Conservation (phyloP, 2,113 vertebrate species). For the Rhea pennata region DNA sequence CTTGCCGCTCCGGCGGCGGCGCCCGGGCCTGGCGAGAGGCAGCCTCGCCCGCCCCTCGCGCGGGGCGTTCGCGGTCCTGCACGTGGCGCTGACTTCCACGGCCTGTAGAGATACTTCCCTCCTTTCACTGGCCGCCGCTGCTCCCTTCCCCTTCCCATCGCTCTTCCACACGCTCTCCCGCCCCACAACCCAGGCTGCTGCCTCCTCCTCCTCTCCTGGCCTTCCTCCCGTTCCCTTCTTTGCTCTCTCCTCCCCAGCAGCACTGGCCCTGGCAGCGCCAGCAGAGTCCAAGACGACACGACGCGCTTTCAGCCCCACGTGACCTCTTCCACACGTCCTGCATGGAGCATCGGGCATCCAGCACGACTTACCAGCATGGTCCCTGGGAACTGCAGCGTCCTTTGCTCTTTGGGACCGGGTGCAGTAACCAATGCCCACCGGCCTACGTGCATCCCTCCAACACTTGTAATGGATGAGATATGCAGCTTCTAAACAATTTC, state of each 20-base stretch:
- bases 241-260: not conserved
- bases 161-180: too few species aligned
- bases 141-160: too few species aligned
- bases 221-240: not conserved
- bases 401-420: not conserved
- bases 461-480: not conserved
- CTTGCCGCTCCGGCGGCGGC: not conserved
- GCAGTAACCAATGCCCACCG: not conserved
- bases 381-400: not conserved
- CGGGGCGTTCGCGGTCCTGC: too few species aligned
- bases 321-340: not conserved
- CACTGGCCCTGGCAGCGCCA: not conserved
- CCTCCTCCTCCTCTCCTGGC: not conserved
- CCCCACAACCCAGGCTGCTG: too few species aligned
- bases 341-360: not conserved
- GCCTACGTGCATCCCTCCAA: not conserved
- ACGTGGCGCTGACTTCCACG: too few species aligned
- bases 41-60: too few species aligned
- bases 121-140: too few species aligned
- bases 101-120: too few species aligned
- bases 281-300: not conserved
- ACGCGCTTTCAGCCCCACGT: not conserved
- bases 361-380: not conserved
- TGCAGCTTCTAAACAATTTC: slow-evolving; percentile 8
- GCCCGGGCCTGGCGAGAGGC: too few species aligned